Evolutionary conservation across 2,797 vertebrate genomes (phyloP).

Genomic region (Falco concolor): DNA sequence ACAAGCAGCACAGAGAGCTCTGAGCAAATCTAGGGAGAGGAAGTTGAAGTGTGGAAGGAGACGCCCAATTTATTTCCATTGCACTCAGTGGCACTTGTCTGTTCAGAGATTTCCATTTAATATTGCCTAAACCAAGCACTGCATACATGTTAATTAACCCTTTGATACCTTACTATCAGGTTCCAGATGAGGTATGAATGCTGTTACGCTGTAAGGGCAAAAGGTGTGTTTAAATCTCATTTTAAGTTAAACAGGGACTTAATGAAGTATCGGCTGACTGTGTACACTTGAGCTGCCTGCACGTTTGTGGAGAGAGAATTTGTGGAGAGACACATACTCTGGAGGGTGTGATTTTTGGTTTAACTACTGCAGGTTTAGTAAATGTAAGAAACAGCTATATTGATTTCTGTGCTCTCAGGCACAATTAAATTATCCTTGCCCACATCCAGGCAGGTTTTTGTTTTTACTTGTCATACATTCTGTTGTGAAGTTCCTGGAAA

Average conservation of each 20-base stretch:
- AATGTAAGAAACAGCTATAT: not conserved
- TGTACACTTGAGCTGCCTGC: not conserved
- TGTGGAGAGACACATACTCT: not conserved
- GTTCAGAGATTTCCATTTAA: not conserved
- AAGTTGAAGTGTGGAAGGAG: not conserved
- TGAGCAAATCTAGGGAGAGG: not conserved
- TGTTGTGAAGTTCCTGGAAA: not conserved
- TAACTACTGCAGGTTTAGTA: not conserved
- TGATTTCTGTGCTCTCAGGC: not conserved
- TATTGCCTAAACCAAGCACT: not conserved
- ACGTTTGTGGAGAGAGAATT: not conserved
- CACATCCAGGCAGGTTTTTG: not conserved
- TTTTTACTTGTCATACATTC: not conserved
- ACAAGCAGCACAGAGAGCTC: conserved; percentile 49
- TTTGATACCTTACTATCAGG: not conserved
- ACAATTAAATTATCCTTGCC: not conserved
- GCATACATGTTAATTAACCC: not conserved
- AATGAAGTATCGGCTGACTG: not conserved
- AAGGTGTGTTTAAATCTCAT: not conserved
- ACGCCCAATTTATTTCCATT: conserved; percentile 39
- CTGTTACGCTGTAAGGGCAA: not conserved
- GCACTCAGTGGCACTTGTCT: not conserved
- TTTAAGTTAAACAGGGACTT: not conserved
- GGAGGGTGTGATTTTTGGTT: not conserved
- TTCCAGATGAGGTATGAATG: not conserved